Base-by-base conservation (phyloP, 2,888 invertebrate genomes). In the Ashinkailepas kermadecensis region DNA sequence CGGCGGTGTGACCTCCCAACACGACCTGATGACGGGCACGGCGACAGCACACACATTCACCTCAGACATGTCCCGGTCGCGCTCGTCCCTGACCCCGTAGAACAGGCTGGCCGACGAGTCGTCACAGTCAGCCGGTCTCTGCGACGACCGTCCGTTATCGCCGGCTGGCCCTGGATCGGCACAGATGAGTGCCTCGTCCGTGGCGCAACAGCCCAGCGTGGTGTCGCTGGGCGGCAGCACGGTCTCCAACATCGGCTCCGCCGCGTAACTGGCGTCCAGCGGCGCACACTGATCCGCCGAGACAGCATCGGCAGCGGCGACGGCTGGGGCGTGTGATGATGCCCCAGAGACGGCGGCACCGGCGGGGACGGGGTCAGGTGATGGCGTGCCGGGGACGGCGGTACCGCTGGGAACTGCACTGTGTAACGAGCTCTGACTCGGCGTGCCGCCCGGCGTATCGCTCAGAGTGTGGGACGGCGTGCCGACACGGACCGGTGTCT, bases 151-250 rank as follows among this genome's bases (percentile, higher is more conserved):
- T 39, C 39, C 25, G 67, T 1, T 25, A 12, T 67, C 67, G 8
- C 54, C 18, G 74, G 18, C 12, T 13, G 39, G 74, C 54, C 18
- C 54, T 18, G 39, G 70, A 15, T 10, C 18, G 74, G 39, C 74
- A 3, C 18, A 39, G 39, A 74, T 74, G 18, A 74, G 74, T 54
- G 25, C 74, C 74, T 74, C 74, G 54, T 74, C 74, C 54, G 25
- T 25, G 74, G 74, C 74, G 18, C 18, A 13, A 54, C 74, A 15
- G 54, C 74, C 74, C 54, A 74, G 74, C 54, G 74, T 74, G 13
- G 74, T 74, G 74, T 74, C 74, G 25, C 74, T 54, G 54, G 54
- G 74, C 54, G 74, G 74, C 74, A 54, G 74, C 54, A 74, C 74
- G 54, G 18, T 9, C 18, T 25, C 25, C 74, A 74, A 54, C 4